Base-by-base conservation (phyloP, 2,113 vertebrate species). In the Herpetotheres cachinnans region DNA sequence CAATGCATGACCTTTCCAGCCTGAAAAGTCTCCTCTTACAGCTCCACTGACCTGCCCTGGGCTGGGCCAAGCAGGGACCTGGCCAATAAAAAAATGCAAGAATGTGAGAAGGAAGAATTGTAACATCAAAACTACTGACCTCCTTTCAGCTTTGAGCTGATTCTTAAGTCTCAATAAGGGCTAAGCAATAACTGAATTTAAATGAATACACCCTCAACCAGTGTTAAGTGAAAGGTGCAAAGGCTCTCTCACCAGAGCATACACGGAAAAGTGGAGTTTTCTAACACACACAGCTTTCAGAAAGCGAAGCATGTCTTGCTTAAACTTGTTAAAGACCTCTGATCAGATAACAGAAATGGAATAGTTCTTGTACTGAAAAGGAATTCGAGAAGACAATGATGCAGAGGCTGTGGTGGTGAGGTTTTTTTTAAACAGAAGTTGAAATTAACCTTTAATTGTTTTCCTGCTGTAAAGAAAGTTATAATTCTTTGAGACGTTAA, bases 241-340 rank as follows among this genome's bases (percentile, higher is more conserved):
- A 78, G 26, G 73, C 29, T 63, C 42, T 56, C 40, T 84, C 63
- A 66, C 9, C 69, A 86, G 26, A 86, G 47, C 26, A 47, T 21
- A 18, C 4, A 54, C 2, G 13, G 62, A 46, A 69, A 88, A 88
- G 49, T 5, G 22, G 19, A n/a, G 78, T 16, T 87, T 91, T 55
- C 79, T 87, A 82, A 65, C 74, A 94, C 9, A 16, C 2, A 40
- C 86, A 96, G 82, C 89, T 85, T 93, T 72, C 8, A 16, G 58
- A 91, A 95, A 94, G 95, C 95, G 84, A 95, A 94, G 66, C 73
- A 7, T 16, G 54, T 82, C 93, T 69, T 97, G 95, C 90, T 82
- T 55, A 15, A 89, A 94, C 93, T 93, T 96, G 95, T 87, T 82
- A n/a, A 59, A 91, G 54, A 22, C 32, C 69, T 91, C 59, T 87